phyloP scores from a whole-genome alignment of 2,113 vertebrate genomes.

The Rattus norvegicus region GRCr8 NC_086033.1:96924501-96925000 shows the following conservation, averaged over 20 bases:
- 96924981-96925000: not conserved
- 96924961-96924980: not conserved
- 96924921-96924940: not conserved
- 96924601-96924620: too few relatives aligned
- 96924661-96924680: not conserved
- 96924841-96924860: not conserved
- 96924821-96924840: not conserved
- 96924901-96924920: not conserved
- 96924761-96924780: not conserved
- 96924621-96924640: not conserved
- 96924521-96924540: too few relatives aligned
- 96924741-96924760: not conserved
- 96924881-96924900: too few relatives aligned
- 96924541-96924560: too few relatives aligned
- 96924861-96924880: not conserved
- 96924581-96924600: not conserved
- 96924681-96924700: not conserved
- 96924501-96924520: too few relatives aligned
- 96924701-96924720: not conserved
- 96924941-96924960: not conserved
- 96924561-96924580: not conserved
- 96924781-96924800: not conserved
- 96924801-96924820: not conserved
- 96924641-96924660: not conserved
- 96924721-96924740: not conserved